Percentiles rank a stretch among this genome's conserved stretches.
These are phyloP conservation scores for Dasypolia templi DNA, from an alignment of 2,888 invertebrate species.

Conservation along the genomic window DNA sequence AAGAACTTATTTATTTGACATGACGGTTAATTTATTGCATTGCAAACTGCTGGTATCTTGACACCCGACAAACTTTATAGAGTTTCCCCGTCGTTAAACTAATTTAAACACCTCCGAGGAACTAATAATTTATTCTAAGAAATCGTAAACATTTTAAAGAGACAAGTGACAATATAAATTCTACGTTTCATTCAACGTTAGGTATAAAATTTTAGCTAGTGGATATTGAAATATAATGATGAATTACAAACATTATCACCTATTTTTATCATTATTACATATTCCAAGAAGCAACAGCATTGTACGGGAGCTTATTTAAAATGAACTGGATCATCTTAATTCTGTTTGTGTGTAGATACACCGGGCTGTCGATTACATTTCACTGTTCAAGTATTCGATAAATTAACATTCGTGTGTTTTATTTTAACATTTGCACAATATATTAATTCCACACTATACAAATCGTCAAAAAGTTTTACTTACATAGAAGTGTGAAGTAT, in stretches of 20 bases:
- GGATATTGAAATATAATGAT: no score
- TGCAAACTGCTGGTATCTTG: conserved; percentile 60
- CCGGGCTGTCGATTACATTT: conserved; percentile 34
- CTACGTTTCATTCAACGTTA: conserved; percentile 1
- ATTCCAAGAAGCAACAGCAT: no score
- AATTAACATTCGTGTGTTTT: conserved; percentile 30
- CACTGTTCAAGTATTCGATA: conserved; percentile 33
- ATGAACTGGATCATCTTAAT: no score
- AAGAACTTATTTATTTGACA: no score
- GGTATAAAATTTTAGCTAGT: background rate
- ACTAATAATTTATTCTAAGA: conserved; percentile 42
- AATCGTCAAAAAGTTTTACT: conserved; percentile 17
- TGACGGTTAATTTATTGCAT: conserved; percentile 65
- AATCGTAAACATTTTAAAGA: conserved; percentile 24
- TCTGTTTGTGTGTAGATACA: no score
- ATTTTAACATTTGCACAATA: conserved; percentile 33
- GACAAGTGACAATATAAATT: conserved; percentile 14
- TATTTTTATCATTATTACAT: no score
- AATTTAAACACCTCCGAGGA: conserved; percentile 48
- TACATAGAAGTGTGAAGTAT: conserved; percentile 3
- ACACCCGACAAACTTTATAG: conserved; percentile 62
- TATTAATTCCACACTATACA: conserved; percentile 24
- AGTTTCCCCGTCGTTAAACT: conserved; percentile 56
- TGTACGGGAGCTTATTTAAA: no score
- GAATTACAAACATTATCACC: no score